These are phyloP conservation scores for Sus scrofa DNA, from an alignment of 2,113 vertebrate genomes.

Conservation along the genomic window T2T-Sscrofa CM000828.6:44491001-44491500, in stretches of 20 bases:
- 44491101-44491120: not conserved
- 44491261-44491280: not conserved
- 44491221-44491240: not conserved
- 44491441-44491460: not conserved
- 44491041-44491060: not conserved
- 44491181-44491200: not conserved
- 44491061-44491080: not conserved
- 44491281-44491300: not conserved
- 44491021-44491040: not conserved
- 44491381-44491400: not conserved
- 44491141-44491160: not conserved
- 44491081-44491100: not conserved
- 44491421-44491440: not conserved
- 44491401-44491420: not conserved
- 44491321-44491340: not conserved
- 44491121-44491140: not conserved
- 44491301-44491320: not conserved
- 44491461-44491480: not conserved
- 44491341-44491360: not conserved
- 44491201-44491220: not conserved
- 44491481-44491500: too few species aligned
- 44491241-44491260: not conserved
- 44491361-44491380: not conserved
- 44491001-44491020: not conserved
- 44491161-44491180: not conserved